Evolutionary conservation across 2,797 vertebrate species (phyloP), one percentile per base, ranked within the genome.

Genomic region (Danio albolineatus): DNA sequence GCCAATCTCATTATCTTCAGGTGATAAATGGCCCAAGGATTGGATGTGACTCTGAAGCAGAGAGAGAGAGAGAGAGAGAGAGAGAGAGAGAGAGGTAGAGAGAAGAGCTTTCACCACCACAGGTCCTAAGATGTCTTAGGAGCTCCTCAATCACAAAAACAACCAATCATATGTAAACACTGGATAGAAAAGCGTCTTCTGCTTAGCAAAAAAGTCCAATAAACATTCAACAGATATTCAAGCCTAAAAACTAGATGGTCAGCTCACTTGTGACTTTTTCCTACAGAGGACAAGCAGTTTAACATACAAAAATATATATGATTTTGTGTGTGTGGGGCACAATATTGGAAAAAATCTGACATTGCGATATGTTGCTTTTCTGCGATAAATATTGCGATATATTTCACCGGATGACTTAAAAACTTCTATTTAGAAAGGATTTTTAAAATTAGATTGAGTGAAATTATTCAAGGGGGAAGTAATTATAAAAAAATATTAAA

Each of bases 1-100:
- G 65, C 51, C 62, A 71, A 69, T 60, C 81, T 86, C 76, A 66
- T 86, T 86, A 86, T 75, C 71, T 48, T 74, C 67, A 44, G 54
- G 79, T 83, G 85, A 86, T 82, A 71, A 85, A 86, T 82, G 73
- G 78, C 62, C 4, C 41, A 41, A 3, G 46, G 54, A 36, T 39
- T 80, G 70, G 64, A 83, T 54, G 80, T 75, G 70, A 83, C 80
- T 66, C 49, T 73, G 17, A 73, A 67, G 70, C 43, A 48, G 59
- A 49, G 36, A 28, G 56, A 17, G 75, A 39, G 43, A 59, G 61
- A 13, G 43, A 6, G 19, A 7, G 13, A 2, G 12, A 17, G 9
- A 14, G 36, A 9, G 51, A 28, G 66, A 61, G 21, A 1, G 19
- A 14, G 28, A 21, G 9, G 46, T 38, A n/a, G 10, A 70, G 39